Evolutionary conservation across 1,140 invertebrate species (phyloP), one percentile per base, ranked within the genome.

Genomic region (Drosophila mojavensis): DNA sequence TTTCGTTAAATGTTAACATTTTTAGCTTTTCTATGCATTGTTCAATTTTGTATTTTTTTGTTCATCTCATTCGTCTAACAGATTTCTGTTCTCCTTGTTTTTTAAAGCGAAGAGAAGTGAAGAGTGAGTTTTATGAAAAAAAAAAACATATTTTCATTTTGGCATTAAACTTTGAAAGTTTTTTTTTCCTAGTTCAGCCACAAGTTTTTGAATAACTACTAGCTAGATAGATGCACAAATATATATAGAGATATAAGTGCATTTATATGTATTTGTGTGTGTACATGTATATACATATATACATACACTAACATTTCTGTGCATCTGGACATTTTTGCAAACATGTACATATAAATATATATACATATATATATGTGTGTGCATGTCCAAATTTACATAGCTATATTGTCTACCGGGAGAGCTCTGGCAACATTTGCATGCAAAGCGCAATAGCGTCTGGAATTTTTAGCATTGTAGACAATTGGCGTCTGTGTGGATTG

Each of bases 371-470:
- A 4, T 28, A 7, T 50, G 6, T 41, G 10, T 41, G 13, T 41
- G 10, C 39, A 41, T 41, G 5, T 45, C 5, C 9, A 33, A 9
- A 33, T 33, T 2, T 47, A 47, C 17, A 4, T 41, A 26, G 47
- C 5, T 5, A 9, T 24, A 20, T 48, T 30, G 53, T 36, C 33
- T 11, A 39, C 10, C 17, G 33, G 30, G 13, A 15, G 50, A 56
- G 5, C 63, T 66, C 63, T 66, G 4, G 20, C 28, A 66, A 45
- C 61, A 75, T 75, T 75, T 60, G 73, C 62, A 75, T 75, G 73
- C 73, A 59, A 65, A 54, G 55, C 61, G 61, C 68, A 64, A 72
- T 64, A 65, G 65, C 71, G 68, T 75, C 68, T 75, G 68, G 68
- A 71, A 75, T 71, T 75, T 39, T 39, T 39, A 60, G 48, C 39